Percentiles rank a stretch among this genome's conserved stretches.
phyloP scores from a whole-genome alignment of 2,797 vertebrate genomes.

The Gobio occitaniae region DNA sequence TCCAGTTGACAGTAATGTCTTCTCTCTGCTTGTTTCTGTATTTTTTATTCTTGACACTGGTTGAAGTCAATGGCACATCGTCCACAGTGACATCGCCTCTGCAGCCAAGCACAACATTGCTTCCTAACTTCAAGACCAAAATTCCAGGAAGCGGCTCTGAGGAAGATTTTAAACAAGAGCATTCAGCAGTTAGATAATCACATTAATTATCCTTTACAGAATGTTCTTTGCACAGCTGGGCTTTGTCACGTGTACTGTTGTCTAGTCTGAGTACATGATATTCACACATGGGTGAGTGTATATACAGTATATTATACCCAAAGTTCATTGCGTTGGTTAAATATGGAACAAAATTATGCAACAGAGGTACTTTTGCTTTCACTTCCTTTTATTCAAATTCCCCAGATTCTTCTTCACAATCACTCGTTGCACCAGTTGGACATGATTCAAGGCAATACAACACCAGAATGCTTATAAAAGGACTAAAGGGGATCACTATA shows the following conservation, averaged over 20 bases:
- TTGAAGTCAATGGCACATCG: conserved; percentile 55
- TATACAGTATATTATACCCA: conserved; percentile 11
- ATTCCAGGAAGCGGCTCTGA: conserved; percentile 71
- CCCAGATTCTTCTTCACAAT: conserved; percentile 17
- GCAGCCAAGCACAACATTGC: conserved; percentile 71
- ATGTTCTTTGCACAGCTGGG: not conserved
- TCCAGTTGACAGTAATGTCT: not conserved
- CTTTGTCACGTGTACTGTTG: not conserved
- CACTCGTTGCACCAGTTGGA: not conserved
- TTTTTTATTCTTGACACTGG: conserved; percentile 40
- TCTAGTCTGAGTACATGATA: not conserved
- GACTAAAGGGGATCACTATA: not conserved
- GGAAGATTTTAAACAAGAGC: not conserved
- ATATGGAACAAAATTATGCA: conserved; percentile 58
- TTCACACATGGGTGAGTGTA: not conserved
- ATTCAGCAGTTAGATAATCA: not conserved
- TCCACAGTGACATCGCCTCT: conserved; percentile 69
- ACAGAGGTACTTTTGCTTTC: conserved; percentile 48
- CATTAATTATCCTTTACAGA: not conserved
- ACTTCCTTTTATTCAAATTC: conserved; percentile 57
- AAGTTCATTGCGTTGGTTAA: conserved; percentile 54
- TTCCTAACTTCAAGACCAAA: conserved; percentile 68
- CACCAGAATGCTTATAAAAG: not conserved
- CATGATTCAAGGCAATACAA: not conserved
- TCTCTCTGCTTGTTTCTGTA: conserved; percentile 11